A percentile compares a stretch with the other conserved stretches of the same genome.
Conservation (phyloP, 2,113 vertebrate species). For the Orcinus orca region DNA sequence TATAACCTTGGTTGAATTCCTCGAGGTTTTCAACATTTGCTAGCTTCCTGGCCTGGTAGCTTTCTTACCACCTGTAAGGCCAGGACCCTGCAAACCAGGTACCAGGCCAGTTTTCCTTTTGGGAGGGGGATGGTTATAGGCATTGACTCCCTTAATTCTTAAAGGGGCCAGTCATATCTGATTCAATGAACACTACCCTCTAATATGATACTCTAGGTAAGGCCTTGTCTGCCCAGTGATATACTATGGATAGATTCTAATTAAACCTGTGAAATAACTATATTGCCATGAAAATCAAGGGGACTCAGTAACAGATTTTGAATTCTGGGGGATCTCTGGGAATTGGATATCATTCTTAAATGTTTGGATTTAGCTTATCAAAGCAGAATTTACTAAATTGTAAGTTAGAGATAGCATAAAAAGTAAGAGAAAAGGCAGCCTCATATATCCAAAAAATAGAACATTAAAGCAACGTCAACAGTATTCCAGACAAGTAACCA, state of each 20-base stretch:
- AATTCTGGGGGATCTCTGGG: background rate
- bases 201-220: background rate
- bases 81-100: background rate
- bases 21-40: background rate
- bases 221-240: background rate
- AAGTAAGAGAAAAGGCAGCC: slow-evolving; percentile 12
- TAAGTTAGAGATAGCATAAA: slow-evolving; percentile 16
- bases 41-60: background rate
- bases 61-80: background rate
- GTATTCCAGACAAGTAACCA: background rate
- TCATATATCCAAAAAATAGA: background rate
- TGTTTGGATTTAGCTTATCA: slow-evolving; percentile 39
- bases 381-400: slow-evolving; percentile 11
- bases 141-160: background rate
- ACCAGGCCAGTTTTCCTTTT: background rate
- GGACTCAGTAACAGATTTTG: background rate
- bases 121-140: background rate
- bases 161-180: background rate
- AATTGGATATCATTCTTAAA: slow-evolving; percentile 21
- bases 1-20: background rate
- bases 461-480: background rate
- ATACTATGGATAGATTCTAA: background rate
- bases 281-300: slow-evolving; percentile 18
- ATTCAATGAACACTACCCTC: background rate
- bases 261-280: background rate